Base-by-base conservation (phyloP, 2,113 vertebrate species). In the Turdus rufiventris region DNA sequence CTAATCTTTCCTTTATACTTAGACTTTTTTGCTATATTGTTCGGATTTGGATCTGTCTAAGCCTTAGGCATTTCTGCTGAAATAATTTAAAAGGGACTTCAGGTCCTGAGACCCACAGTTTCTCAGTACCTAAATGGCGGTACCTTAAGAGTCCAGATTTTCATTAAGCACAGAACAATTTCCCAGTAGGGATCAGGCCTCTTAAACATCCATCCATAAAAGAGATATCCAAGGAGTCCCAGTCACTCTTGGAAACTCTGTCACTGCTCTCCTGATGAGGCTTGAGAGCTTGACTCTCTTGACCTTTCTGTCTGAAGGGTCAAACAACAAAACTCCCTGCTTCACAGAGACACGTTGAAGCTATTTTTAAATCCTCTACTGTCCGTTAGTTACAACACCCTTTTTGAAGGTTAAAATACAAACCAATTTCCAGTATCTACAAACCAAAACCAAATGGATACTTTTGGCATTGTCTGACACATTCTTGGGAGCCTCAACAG, bases 401-500 rank as follows among this genome's bases (percentile, higher is more conserved):
- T 89, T 92, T 94, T 33, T 81, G 43, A 89, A 84, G 45, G 65
- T 60, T 91, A 85, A 95, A 91, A 93, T 65, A 93, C 76, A 84
- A 91, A 79, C 45, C 28, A 42, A 45, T 65, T 89, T 86, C 57
- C 57, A 85, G 58, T 72, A 66, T 75, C 53, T 75, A 84, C 48
- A 87, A 75, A 91, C 36, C 40, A 78, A 93, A 96, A 67, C 48
- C 36, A 50, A 89, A 14, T 0, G 20, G 70, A 81, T 75, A 82
- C 77, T 89, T 94, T 79, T 89, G 61, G 70, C 73, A 85, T 40
- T 8, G 2, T 54, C 33, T 86, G 80, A 68, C 50, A 51, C 73
- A 72, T 90, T 89, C 80, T 87, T 94, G 85, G 26, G 62, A 79
- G n/a, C 58, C 66, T 82, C 74, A 53, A 11, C 28, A 79, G 23